Percentiles rank a stretch among this genome's conserved stretches.
Conservation (phyloP, 2,797 vertebrate genomes). For the Vipera latastei region DNA sequence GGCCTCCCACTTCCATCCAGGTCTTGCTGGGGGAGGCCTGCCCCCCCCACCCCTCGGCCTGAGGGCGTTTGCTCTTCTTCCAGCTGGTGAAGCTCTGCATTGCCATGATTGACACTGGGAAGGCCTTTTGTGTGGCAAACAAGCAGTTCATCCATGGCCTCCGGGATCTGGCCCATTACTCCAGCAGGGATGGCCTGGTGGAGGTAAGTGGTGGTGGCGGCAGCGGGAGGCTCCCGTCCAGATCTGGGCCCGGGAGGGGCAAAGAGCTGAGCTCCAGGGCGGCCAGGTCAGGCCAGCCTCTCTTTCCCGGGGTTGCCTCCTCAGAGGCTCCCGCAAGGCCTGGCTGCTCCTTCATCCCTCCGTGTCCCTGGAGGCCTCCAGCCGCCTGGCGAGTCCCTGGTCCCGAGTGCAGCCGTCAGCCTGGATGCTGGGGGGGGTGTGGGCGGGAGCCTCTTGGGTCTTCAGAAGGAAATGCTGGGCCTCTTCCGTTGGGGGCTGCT, state of each 20-base stretch:
- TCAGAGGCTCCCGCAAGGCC: too few species aligned
- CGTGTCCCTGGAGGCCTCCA: neutral
- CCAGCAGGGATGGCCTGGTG: conserved; percentile 87
- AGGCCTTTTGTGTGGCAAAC: conserved; percentile 93
- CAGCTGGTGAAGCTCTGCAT: conserved; percentile 97
- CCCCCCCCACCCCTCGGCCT: neutral
- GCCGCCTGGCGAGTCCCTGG: neutral
- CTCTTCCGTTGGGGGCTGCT: neutral
- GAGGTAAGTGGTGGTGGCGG: conserved; percentile 78
- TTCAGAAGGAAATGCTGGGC: neutral
- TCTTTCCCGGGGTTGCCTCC: too few species aligned
- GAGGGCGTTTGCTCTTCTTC: neutral
- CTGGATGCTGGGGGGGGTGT: fast-evolving
- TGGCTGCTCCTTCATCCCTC: neutral
- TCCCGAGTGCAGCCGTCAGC: too few species aligned
- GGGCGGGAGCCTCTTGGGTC: neutral
- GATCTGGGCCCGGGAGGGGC: neutral
- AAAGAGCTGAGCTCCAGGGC: neutral
- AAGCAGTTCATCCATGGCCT: conserved; percentile 96
- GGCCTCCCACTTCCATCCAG: neutral
- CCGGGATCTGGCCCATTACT: conserved; percentile 92
- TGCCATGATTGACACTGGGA: conserved; percentile 96
- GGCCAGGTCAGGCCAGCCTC: neutral
- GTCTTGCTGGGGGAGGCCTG: neutral
- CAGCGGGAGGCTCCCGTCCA: neutral